A percentile compares a stretch with the other conserved stretches of the same genome.
These are phyloP conservation scores for Crocidura indochinensis DNA, from an alignment of 2,797 vertebrate genomes.

Conservation along the genomic window DNA sequence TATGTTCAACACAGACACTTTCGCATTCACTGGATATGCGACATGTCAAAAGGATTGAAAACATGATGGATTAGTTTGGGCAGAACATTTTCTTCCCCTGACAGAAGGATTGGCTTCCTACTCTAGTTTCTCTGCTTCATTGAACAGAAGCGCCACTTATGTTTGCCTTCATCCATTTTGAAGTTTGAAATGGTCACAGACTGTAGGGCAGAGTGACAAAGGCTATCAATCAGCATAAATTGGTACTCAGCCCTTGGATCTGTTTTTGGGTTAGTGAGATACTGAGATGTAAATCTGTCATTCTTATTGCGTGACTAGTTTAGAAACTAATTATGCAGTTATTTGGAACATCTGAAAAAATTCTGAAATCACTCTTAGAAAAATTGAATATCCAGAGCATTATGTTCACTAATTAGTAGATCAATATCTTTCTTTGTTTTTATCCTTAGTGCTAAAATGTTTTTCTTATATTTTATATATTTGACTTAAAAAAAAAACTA, in stretches of 20 bases:
- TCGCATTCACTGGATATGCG: conserved; percentile 91
- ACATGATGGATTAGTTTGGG: conserved; percentile 92
- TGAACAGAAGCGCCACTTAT: conserved; percentile 87
- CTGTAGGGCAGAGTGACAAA: conserved; percentile 91
- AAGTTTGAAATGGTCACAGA: conserved; percentile 90
- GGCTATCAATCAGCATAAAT: conserved; percentile 91
- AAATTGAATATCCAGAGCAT: conserved; percentile 20
- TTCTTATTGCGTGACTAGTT: conserved; percentile 52
- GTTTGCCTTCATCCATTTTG: conserved; percentile 90
- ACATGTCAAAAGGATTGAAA: conserved; percentile 90
- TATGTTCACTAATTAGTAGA: neutral
- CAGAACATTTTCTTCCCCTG: conserved; percentile 91
- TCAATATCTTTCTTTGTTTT: conserved; percentile 20
- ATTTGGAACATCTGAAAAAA: neutral
- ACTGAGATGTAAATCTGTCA: conserved; percentile 78
- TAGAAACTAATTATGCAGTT: conserved; percentile 49
- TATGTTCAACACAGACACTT: conserved; percentile 86
- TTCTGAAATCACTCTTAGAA: neutral
- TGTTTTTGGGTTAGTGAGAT: conserved; percentile 73
- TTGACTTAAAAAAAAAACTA: no score
- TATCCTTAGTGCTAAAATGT: no score
- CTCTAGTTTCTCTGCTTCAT: conserved; percentile 88
- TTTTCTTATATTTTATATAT: no score
- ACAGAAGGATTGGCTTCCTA: conserved; percentile 88
- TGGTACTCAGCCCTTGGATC: conserved; percentile 68